Percentiles rank a stretch among this genome's conserved stretches.
phyloP scores from a whole-genome alignment of 2,113 vertebrate genomes.

The Nanorana parkeri region DNA sequence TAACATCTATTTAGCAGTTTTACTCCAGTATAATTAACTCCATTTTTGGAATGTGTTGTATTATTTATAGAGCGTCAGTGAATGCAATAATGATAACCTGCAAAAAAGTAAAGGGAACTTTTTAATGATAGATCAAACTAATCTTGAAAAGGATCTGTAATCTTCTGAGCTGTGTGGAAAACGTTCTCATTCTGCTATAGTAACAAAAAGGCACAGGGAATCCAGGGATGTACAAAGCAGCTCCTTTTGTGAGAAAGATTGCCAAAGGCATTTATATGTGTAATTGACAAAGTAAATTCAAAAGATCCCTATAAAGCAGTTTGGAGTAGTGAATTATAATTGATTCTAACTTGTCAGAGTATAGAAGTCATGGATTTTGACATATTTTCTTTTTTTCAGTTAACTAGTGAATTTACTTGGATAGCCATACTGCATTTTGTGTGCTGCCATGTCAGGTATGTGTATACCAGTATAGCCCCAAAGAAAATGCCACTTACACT shows the following conservation, averaged over 20 bases:
- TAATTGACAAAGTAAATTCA: constrained; percentile 50
- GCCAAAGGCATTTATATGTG: constrained; percentile 2
- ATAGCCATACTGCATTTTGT: constrained; percentile 1
- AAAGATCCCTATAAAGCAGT: constrained; percentile 49
- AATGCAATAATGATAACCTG: not conserved
- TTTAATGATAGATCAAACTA: constrained; percentile 3
- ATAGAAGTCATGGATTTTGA: constrained; percentile 51
- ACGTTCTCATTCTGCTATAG: not conserved
- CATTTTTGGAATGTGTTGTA: not conserved
- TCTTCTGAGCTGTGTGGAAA: constrained; percentile 17
- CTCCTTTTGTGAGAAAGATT: constrained; percentile 4
- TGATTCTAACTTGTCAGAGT: constrained; percentile 39
- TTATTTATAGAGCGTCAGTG: not conserved
- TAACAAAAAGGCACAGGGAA: constrained; percentile 13
- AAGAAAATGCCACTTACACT: constrained; percentile 52
- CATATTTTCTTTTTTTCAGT: not conserved
- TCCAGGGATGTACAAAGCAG: not conserved
- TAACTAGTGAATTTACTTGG: constrained; percentile 29
- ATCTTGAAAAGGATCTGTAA: constrained; percentile 24
- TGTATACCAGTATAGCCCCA: constrained; percentile 46
- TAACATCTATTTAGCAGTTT: no score
- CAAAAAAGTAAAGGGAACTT: constrained; percentile 5
- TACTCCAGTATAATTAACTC: no score
- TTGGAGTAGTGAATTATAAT: constrained; percentile 13
- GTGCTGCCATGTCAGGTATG: constrained; percentile 21